Evolutionary conservation across 2,888 invertebrate species (phyloP).

Genomic region (Cyaniris semiargus): DNA sequence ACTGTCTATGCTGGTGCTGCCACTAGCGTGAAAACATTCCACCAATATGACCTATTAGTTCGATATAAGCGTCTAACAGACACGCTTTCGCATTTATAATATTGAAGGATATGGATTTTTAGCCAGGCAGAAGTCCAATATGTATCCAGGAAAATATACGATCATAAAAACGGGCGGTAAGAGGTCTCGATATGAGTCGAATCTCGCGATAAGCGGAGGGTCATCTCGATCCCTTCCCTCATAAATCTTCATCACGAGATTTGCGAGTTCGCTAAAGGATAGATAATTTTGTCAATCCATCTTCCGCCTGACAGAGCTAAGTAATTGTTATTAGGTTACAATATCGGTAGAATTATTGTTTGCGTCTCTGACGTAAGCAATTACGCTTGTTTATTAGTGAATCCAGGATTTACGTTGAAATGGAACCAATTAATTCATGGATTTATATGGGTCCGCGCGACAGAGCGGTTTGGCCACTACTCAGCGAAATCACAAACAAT

Average conservation of each 20-base stretch:
- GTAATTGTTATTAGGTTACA: conserved; percentile 30
- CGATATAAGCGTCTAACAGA: too few relatives aligned
- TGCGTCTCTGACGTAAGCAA: not conserved
- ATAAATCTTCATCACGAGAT: conserved; percentile 44
- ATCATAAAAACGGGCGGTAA: conserved; percentile 22
- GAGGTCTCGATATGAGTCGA: conserved; percentile 21
- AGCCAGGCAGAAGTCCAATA: not conserved
- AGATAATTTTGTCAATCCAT: conserved; percentile 32
- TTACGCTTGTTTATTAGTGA: not conserved
- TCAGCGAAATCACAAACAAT: too few relatives aligned
- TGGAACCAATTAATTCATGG: not conserved
- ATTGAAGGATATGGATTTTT: too few relatives aligned
- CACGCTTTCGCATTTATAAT: too few relatives aligned
- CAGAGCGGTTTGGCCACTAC: too few relatives aligned
- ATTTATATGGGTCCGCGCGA: too few relatives aligned
- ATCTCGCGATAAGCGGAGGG: conserved; percentile 39
- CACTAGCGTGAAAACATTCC: too few relatives aligned
- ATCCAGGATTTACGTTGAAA: not conserved
- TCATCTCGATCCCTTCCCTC: conserved; percentile 39
- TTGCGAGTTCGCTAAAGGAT: conserved; percentile 11
- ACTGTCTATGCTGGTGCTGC: too few relatives aligned
- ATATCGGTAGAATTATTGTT: conserved; percentile 16
- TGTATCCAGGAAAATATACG: not conserved
- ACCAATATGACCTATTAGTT: too few relatives aligned
- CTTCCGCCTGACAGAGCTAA: conserved; percentile 34